phyloP scores from a whole-genome alignment of 2,888 invertebrate genomes.

The Lepidonotus clava region DNA sequence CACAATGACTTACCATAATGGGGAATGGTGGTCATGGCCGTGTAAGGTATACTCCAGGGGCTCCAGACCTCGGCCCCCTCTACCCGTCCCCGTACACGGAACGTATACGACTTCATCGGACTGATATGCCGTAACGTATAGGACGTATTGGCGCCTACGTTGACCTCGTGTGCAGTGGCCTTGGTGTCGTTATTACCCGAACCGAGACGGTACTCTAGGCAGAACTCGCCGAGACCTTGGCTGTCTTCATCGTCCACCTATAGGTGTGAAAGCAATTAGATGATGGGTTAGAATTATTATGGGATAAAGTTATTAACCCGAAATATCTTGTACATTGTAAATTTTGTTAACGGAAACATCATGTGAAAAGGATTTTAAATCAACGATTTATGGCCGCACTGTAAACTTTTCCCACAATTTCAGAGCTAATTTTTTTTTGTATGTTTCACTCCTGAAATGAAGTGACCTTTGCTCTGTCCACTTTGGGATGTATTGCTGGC shows the following conservation, averaged over 20 bases:
- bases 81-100: conserved; percentile 83
- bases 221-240: conserved; percentile 69
- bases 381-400: too few relatives aligned
- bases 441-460: too few relatives aligned
- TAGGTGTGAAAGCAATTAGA: neutral
- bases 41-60: conserved; percentile 83
- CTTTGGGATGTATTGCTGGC: too few relatives aligned
- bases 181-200: conserved; percentile 65
- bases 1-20: conserved; percentile 80
- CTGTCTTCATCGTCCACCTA: conserved; percentile 59
- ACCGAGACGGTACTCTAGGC: conserved; percentile 74
- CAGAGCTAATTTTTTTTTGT: too few relatives aligned
- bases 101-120: conserved; percentile 82
- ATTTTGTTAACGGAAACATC: too few relatives aligned
- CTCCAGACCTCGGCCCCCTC: conserved; percentile 81
- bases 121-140: conserved; percentile 82
- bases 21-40: conserved; percentile 81
- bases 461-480: too few relatives aligned
- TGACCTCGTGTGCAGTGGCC: conserved; percentile 78
- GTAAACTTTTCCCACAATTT: too few relatives aligned
- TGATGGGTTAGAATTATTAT: neutral
- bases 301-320: neutral
- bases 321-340: too few relatives aligned
- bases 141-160: conserved; percentile 81
- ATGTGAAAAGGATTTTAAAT: too few relatives aligned